phyloP scores from a whole-genome alignment of 2,888 invertebrate genomes.

The Cataglyphis albicans region DNA sequence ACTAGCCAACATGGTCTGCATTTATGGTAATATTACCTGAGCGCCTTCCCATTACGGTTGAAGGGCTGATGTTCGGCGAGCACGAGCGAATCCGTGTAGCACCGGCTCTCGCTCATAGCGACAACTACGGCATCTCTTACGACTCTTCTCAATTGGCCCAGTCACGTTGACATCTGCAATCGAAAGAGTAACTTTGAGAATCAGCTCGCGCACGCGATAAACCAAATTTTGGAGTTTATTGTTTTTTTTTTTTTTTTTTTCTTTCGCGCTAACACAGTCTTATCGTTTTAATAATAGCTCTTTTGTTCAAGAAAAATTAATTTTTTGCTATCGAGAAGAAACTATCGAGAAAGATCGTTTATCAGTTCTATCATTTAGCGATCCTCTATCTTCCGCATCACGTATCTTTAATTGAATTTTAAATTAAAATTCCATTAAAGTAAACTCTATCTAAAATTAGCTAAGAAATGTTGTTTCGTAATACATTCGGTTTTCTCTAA shows the following conservation, averaged over 20 bases:
- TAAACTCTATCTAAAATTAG: neutral
- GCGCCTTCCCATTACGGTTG: conserved; percentile 84
- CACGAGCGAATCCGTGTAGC: conserved; percentile 76
- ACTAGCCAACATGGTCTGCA: conserved; percentile 45
- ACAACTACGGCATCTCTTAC: conserved; percentile 70
- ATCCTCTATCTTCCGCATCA: neutral
- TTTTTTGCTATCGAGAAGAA: too few relatives aligned
- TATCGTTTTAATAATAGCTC: neutral
- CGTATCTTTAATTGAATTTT: neutral
- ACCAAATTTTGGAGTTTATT: neutral
- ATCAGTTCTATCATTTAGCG: neutral
- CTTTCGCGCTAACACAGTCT: neutral
- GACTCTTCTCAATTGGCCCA: conserved; percentile 57
- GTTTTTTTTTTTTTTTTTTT: neutral
- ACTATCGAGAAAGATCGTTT: neutral
- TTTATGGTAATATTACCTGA: conserved; percentile 81
- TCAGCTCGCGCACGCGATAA: neutral
- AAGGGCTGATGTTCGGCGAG: conserved; percentile 79
- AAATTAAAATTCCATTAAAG: neutral
- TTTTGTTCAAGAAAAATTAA: neutral
- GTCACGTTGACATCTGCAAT: conserved; percentile 69
- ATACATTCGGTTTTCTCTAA: neutral
- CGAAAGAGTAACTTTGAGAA: conserved; percentile 17
- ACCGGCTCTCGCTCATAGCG: conserved; percentile 79
- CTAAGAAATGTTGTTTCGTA: neutral